Percentiles rank a stretch among this genome's conserved stretches.
phyloP scores from a whole-genome alignment of 2,888 invertebrate genomes.

The Lumbricus terrestris region DNA sequence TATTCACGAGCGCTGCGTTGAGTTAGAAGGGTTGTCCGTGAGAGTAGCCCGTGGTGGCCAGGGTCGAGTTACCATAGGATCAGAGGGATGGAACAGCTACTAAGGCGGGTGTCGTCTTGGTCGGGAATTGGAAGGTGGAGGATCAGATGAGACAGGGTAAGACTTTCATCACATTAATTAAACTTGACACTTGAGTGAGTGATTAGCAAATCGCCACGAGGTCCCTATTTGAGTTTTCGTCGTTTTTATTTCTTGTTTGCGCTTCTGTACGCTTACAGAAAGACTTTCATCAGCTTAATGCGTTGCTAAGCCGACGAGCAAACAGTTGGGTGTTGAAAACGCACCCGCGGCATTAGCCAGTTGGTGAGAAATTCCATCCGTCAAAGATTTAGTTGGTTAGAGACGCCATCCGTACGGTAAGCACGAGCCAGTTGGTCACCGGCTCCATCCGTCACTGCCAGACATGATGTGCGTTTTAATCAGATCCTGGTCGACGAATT shows the following conservation, averaged over 20 bases:
- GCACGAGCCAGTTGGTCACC: constrained; percentile 17
- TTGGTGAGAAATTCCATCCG: neutral
- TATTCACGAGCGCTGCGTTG: too few species aligned
- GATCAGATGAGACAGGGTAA: too few species aligned
- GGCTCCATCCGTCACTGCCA: constrained; percentile 18
- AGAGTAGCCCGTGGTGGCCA: too few species aligned
- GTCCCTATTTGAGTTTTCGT: neutral
- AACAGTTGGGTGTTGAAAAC: neutral
- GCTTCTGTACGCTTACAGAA: neutral
- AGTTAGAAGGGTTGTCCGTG: too few species aligned
- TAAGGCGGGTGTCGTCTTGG: too few species aligned
- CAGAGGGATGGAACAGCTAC: too few species aligned
- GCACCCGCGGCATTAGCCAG: neutral
- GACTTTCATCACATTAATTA: neutral
- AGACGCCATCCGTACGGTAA: neutral
- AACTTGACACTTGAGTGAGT: neutral
- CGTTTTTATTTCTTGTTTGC: neutral
- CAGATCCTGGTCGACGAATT: constrained; percentile 82
- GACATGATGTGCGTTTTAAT: constrained; percentile 25
- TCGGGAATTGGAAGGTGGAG: too few species aligned
- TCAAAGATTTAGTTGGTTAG: constrained; percentile 9
- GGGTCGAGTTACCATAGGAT: too few species aligned
- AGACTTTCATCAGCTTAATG: constrained; percentile 3
- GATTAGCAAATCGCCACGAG: neutral
- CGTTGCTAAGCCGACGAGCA: neutral